Evolutionary conservation across 2,888 invertebrate species (phyloP).

Genomic region (Aspidiotus rigidus): DNA sequence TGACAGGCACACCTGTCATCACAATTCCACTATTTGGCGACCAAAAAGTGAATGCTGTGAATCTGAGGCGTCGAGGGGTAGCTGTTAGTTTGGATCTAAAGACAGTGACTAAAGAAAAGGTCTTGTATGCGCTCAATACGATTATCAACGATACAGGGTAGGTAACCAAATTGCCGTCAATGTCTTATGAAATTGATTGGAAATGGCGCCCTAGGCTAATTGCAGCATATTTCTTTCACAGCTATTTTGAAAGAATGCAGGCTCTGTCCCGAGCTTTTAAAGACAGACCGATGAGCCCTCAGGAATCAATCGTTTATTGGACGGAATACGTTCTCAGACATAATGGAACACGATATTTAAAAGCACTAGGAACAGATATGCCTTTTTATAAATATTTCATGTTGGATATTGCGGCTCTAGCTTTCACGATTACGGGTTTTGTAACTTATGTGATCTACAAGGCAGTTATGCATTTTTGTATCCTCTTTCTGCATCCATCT

Average conservation of each 20-base stretch:
- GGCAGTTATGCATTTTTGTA: too few relatives aligned
- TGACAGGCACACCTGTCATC: too few relatives aligned
- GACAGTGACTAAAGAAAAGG: not conserved
- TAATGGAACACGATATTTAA: constrained; percentile 12
- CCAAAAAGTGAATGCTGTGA: too few relatives aligned
- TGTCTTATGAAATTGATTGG: not conserved
- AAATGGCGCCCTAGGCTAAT: too few relatives aligned
- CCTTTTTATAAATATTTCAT: constrained; percentile 11
- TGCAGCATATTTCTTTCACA: not conserved
- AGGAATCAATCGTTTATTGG: constrained; percentile 15
- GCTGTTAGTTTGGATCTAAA: not conserved
- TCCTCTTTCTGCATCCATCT: too few relatives aligned
- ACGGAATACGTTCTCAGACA: constrained; percentile 11
- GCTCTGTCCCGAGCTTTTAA: constrained; percentile 6
- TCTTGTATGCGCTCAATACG: not conserved
- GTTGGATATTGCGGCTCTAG: not conserved
- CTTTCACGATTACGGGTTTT: not conserved
- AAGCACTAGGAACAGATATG: not conserved
- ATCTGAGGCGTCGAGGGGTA: not conserved
- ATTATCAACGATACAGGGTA: not conserved
- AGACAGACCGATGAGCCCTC: constrained; percentile 8
- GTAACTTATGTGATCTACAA: too few relatives aligned
- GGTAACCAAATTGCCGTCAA: not conserved
- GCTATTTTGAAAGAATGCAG: constrained; percentile 10
- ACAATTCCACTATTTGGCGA: too few relatives aligned